A percentile compares a stretch with the other conserved stretches of the same genome.
phyloP scores from a whole-genome alignment of 2,888 invertebrate species.

The Nomada fucata region DNA sequence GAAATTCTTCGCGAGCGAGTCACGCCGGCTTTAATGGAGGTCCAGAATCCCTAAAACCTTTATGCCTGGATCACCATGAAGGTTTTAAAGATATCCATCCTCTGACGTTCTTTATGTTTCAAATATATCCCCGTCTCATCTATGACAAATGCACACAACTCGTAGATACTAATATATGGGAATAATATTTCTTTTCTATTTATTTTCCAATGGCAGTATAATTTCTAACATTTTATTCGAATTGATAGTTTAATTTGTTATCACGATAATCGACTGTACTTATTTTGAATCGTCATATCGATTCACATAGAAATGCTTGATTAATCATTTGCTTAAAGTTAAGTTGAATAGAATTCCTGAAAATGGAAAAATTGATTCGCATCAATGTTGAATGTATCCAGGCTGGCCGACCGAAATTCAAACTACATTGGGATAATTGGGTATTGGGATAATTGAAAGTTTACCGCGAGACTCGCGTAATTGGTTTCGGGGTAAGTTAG shows the following conservation, averaged over 20 bases:
- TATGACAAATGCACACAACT: background rate
- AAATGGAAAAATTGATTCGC: background rate
- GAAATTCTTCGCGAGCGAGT: slow-evolving; percentile 50
- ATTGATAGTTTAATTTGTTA: too few species aligned
- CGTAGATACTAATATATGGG: background rate
- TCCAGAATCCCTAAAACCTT: slow-evolving; percentile 28
- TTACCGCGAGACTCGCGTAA: slow-evolving; percentile 31
- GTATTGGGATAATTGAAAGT: slow-evolving; percentile 45
- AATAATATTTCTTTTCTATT: too few species aligned
- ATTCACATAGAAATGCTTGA: too few species aligned
- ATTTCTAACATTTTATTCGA: too few species aligned
- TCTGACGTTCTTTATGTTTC: background rate
- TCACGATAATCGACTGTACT: too few species aligned
- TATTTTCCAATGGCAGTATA: too few species aligned
- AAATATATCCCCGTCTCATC: background rate
- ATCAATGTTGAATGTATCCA: background rate
- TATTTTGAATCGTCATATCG: too few species aligned
- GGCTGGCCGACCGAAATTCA: background rate
- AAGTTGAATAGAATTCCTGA: background rate
- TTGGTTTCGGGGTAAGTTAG: slow-evolving; percentile 27
- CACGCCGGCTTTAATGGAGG: slow-evolving; percentile 30
- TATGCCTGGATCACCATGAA: slow-evolving; percentile 10
- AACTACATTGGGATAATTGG: slow-evolving; percentile 36
- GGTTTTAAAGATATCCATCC: background rate
- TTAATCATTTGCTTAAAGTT: background rate